Evolutionary conservation across 2,113 vertebrate species (phyloP).

Genomic region (Nicator chloris): DNA sequence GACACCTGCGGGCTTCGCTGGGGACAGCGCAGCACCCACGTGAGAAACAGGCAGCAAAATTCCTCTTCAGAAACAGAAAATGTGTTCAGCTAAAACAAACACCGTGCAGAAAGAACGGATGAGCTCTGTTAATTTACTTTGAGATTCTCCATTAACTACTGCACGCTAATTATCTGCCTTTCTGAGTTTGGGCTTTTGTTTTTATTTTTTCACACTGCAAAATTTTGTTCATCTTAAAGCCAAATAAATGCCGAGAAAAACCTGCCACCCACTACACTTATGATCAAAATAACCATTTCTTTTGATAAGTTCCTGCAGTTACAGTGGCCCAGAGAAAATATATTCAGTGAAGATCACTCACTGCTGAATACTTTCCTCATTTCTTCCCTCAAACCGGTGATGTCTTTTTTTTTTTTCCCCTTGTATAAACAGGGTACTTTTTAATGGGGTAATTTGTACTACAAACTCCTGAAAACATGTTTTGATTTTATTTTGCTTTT

Average conservation of each 20-base stretch:
- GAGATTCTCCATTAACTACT: conserved; percentile 2
- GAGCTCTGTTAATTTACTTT: background rate
- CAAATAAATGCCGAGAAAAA: conserved; percentile 51
- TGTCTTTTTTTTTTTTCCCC: background rate
- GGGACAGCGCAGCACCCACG: background rate
- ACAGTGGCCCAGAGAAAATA: conserved; percentile 47
- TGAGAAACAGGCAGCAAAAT: background rate
- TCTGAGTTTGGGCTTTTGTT: background rate
- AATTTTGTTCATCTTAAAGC: background rate
- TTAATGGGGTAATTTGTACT: conserved; percentile 50
- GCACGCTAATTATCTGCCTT: conserved; percentile 1
- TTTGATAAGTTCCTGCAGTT: conserved; percentile 46
- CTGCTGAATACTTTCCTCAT: background rate
- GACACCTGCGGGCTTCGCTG: rapidly evolving
- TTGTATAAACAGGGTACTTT: conserved; percentile 11
- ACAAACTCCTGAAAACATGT: conserved; percentile 15
- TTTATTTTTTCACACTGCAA: background rate
- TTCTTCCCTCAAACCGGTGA: background rate
- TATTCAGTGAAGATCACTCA: conserved; percentile 44
- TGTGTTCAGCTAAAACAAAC: background rate
- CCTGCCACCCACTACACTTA: conserved; percentile 8
- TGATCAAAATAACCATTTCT: conserved; percentile 42
- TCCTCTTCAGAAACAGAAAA: background rate
- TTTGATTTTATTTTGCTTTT: background rate
- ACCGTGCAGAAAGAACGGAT: background rate